Base-by-base conservation (phyloP, 2,797 vertebrate species). In the Luscinia luscinia region DNA sequence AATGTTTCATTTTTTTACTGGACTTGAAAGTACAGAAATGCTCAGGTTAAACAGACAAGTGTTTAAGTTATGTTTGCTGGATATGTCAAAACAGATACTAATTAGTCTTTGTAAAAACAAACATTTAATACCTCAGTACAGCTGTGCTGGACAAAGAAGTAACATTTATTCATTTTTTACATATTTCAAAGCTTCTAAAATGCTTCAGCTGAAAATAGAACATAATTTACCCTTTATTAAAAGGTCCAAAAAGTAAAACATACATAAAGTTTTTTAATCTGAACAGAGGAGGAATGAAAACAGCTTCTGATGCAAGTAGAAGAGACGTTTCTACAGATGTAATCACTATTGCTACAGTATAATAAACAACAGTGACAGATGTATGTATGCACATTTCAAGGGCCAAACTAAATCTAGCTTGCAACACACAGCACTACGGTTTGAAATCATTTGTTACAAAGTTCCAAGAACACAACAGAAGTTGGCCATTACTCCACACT, bases 361-460 rank as follows among this genome's bases (percentile, higher is more conserved):
- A 83, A 77, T 5, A 34, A 57, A 59, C 15, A 76, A 46, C 4
- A 9, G 17, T 3, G 15, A 74, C 23, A 66, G 34, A 6, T 2
- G 6, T 11, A 8, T 10, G 40, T 1, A 46, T 1, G 4, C 23
- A 51, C 12, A 4, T 0, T 1, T 14, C 40, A 73, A 76, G 32
- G n/a, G 51, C 4, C 27, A 52, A 67, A 46, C 14, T 48, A 74
- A 77, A 90, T 3, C 13, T 18, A 73, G 24, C 22, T 49, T 26
- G 16, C 4, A 52, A 34, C 7, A 17, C 5, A 20, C n/a, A 46
- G 34, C 9, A 62, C 16, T 12, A 22, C 1, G 4, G 68, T 85
- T 66, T 32, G 4, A 86, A 80, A 21, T 2, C 59, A 9, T 34
- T 46, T 15, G 30, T 30, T 8, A 49, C 22, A 26, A 63, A 76